Evolutionary conservation across 92 coral and sea anemone genomes (phyloP).

Genomic region (Parazoanthus atlanticus): DNA sequence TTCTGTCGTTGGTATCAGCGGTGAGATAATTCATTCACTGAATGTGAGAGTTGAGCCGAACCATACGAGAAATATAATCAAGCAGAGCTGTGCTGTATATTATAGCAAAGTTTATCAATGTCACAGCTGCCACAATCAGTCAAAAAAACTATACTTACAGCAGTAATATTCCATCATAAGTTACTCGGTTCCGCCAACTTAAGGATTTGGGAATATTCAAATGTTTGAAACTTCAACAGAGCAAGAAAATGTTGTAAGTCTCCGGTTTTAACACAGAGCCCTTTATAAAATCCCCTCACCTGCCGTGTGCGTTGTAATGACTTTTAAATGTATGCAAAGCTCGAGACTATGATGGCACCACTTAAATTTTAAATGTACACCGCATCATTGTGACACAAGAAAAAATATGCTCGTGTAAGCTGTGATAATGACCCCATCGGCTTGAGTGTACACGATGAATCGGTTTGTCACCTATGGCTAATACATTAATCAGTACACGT

Average conservation of each 20-base stretch:
- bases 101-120: conserved; percentile 2
- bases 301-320: conserved; percentile 74
- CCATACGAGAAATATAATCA: not conserved
- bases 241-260: not conserved
- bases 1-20: not conserved
- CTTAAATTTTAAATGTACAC: conserved; percentile 46
- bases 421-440: conserved; percentile 22
- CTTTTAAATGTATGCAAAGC: conserved; percentile 75
- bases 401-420: not conserved
- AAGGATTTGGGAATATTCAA: not conserved
- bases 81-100: conserved; percentile 16
- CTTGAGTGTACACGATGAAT: conserved; percentile 12
- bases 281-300: conserved; percentile 55
- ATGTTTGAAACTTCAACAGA: not conserved
- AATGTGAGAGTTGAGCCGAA: not conserved
- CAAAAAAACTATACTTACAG: conserved; percentile 34
- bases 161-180: conserved; percentile 14
- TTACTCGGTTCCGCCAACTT: not conserved
- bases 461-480: conserved; percentile 14
- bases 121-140: conserved; percentile 7
- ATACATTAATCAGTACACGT: not conserved
- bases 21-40: not conserved
- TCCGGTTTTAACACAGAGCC: conserved; percentile 2
- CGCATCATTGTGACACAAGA: conserved; percentile 34
- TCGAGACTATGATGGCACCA: conserved; percentile 33